A percentile compares a stretch with the other conserved stretches of the same genome.
Conservation (phyloP, 2,797 vertebrate species). For the Vultur gryphus region DNA sequence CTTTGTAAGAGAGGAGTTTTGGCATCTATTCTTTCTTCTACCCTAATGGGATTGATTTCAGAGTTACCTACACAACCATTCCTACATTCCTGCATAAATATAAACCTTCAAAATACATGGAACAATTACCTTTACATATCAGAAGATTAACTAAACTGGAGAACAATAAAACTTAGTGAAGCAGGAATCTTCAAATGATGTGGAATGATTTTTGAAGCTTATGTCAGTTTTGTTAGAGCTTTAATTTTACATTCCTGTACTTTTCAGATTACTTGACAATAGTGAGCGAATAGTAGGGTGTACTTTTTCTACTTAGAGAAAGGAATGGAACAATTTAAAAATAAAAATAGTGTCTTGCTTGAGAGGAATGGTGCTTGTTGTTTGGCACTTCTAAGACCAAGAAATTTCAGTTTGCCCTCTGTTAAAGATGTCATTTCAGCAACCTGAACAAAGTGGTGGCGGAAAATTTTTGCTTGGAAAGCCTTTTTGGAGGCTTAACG, state of each 20-base stretch:
- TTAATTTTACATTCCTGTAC: slow-evolving; percentile 36
- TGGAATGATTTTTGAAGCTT: slow-evolving; percentile 57
- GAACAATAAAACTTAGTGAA: slow-evolving; percentile 37
- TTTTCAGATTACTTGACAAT: slow-evolving; percentile 24
- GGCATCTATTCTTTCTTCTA: slow-evolving; percentile 36
- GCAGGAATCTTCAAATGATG: slow-evolving; percentile 38
- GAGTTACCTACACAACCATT: slow-evolving; percentile 45
- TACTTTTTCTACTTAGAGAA: neutral
- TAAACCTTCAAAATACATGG: slow-evolving; percentile 34
- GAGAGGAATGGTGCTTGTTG: neutral
- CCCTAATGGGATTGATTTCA: slow-evolving; percentile 55
- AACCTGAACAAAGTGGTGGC: neutral
- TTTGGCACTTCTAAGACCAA: neutral
- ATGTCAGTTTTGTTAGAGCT: slow-evolving; percentile 49
- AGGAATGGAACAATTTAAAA: neutral
- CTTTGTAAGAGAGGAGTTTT: slow-evolving; percentile 58
- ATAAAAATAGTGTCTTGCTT: neutral
- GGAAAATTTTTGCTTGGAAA: neutral
- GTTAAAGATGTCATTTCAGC: neutral
- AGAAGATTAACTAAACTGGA: slow-evolving; percentile 55
- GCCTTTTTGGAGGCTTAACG: neutral
- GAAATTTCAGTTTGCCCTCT: neutral
- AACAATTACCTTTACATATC: slow-evolving; percentile 53
- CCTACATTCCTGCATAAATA: slow-evolving; percentile 36
- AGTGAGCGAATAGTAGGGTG: slow-evolving; percentile 1